Percentiles rank a stretch among this genome's conserved stretches.
These are phyloP conservation scores for Cottoperca gobio DNA, from an alignment of 2,797 vertebrate genomes.

Conservation along the genomic window DNA sequence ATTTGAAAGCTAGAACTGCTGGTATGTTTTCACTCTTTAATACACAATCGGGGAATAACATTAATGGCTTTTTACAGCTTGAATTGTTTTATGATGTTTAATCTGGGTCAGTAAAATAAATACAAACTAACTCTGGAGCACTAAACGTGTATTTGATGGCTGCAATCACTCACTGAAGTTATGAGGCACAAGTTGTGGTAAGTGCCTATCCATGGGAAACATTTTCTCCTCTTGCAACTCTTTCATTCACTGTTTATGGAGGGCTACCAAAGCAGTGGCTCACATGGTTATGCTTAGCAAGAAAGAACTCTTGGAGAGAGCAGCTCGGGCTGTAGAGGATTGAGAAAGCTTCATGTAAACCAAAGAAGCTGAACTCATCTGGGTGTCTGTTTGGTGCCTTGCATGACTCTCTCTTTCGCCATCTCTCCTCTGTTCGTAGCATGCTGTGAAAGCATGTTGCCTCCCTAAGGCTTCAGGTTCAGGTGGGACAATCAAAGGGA, in stretches of 20 bases:
- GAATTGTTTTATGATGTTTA: conserved; percentile 56
- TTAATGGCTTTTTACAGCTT: conserved; percentile 37
- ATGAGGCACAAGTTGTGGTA: conserved; percentile 54
- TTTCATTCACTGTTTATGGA: conserved; percentile 61
- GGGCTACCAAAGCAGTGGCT: conserved; percentile 53
- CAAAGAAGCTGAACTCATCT: conserved; percentile 31
- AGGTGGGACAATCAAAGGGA: conserved; percentile 43
- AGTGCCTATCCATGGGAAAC: conserved; percentile 65
- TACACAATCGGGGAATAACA: conserved; percentile 16
- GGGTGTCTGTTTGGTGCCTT: conserved; percentile 15
- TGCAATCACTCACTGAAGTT: conserved; percentile 50
- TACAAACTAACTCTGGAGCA: conserved; percentile 33
- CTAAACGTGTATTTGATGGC: conserved; percentile 46
- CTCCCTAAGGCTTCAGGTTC: conserved; percentile 11
- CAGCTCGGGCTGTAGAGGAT: conserved; percentile 32
- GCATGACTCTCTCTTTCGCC: conserved; percentile 1
- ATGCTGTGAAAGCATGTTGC: conserved; percentile 36
- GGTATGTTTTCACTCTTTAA: conserved; percentile 15
- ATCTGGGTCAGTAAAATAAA: conserved; percentile 54
- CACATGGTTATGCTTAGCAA: conserved; percentile 71
- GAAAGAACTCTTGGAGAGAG: conserved; percentile 38
- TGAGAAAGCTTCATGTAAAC: conserved; percentile 39
- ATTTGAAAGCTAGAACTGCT: conserved; percentile 48
- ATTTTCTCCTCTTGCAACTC: conserved; percentile 45
- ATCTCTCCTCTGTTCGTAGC: not conserved